A percentile compares a stretch with the other conserved stretches of the same genome.
phyloP scores from a whole-genome alignment of 2,888 invertebrate genomes.

The Nipponacmea schrenckii region DNA sequence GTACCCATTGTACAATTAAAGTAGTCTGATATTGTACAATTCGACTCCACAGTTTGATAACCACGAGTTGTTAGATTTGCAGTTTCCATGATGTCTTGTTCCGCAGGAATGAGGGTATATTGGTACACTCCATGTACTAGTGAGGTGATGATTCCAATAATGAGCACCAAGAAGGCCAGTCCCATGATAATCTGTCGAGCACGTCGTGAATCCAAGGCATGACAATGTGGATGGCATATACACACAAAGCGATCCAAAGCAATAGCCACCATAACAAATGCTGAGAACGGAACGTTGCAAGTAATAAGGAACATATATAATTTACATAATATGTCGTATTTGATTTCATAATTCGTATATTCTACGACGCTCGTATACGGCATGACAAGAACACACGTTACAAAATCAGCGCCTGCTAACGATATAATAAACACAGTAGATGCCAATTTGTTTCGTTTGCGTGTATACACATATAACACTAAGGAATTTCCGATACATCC shows the following conservation, averaged over 20 bases:
- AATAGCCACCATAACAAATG: slow-evolving; percentile 61
- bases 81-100: not conserved
- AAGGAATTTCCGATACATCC: slow-evolving; percentile 62
- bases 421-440: slow-evolving; percentile 59
- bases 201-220: slow-evolving; percentile 46
- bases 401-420: slow-evolving; percentile 55
- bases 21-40: not conserved
- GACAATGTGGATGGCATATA: slow-evolving; percentile 61
- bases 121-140: slow-evolving; percentile 47
- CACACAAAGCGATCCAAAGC: slow-evolving; percentile 59
- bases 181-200: slow-evolving; percentile 32
- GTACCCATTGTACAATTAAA: not conserved
- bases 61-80: slow-evolving; percentile 6
- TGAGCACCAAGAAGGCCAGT: slow-evolving; percentile 19
- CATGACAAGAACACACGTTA: slow-evolving; percentile 52
- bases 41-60: not conserved
- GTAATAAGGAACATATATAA: slow-evolving; percentile 61
- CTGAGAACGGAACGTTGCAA: slow-evolving; percentile 60
- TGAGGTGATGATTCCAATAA: slow-evolving; percentile 47
- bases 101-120: not conserved
- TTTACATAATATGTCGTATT: slow-evolving; percentile 53
- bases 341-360: slow-evolving; percentile 42
- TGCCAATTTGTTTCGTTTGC: slow-evolving; percentile 52
- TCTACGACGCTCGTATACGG: slow-evolving; percentile 56
- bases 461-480: slow-evolving; percentile 61